Conservation (phyloP, 2,797 vertebrate genomes). For the Lemur catta region DNA sequence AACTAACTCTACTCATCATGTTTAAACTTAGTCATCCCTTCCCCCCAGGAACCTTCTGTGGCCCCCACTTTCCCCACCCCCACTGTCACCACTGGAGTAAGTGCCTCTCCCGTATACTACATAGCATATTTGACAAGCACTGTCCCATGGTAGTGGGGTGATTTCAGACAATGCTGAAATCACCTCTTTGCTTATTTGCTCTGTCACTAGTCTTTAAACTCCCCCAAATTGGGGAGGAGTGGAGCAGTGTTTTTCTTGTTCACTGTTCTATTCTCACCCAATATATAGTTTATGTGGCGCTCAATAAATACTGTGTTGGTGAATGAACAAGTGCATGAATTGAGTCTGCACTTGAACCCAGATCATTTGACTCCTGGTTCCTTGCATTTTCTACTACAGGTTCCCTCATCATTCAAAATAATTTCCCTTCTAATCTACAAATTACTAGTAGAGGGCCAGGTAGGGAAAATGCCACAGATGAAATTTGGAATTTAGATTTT, state of each 20-base stretch:
- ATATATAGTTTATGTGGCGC: accelerated
- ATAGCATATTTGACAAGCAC: background rate
- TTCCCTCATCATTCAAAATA: background rate
- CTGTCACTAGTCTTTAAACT: background rate
- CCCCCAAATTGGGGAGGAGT: background rate
- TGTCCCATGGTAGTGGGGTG: too few relatives aligned
- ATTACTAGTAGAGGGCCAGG: background rate
- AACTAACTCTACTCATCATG: background rate
- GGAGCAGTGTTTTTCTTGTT: background rate
- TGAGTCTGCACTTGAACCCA: background rate
- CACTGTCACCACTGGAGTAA: accelerated
- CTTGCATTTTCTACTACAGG: background rate
- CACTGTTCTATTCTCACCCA: background rate
- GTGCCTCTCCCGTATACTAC: background rate
- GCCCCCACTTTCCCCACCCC: too few relatives aligned
- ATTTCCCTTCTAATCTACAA: background rate
- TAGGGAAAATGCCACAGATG: background rate
- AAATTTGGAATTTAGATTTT: background rate
- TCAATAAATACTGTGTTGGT: background rate
- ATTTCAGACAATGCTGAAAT: background rate
- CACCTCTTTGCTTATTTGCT: background rate
- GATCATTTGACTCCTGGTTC: background rate
- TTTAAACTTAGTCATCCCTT: background rate
- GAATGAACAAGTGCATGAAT: background rate
- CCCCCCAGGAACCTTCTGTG: background rate